These are phyloP conservation scores for Xenopus petersii DNA, from an alignment of 2,797 vertebrate species.

Conservation along the genomic window DNA sequence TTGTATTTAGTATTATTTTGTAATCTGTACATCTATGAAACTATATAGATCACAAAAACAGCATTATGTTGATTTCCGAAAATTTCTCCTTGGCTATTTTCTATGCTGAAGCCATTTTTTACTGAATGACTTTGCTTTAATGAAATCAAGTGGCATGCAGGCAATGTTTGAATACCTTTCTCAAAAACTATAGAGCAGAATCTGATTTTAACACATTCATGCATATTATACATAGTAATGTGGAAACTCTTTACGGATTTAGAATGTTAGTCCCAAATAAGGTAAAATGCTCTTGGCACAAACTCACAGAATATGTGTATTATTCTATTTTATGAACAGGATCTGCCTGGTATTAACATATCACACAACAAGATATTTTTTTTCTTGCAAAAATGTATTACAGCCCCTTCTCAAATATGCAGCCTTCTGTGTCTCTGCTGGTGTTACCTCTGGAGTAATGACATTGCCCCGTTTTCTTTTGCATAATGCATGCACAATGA, in stretches of 20 bases:
- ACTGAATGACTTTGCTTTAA: too few species aligned
- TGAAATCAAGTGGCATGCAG: too few species aligned
- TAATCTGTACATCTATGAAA: too few species aligned
- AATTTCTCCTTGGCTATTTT: too few species aligned
- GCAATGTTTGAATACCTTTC: background rate
- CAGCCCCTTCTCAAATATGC: constrained; percentile 35
- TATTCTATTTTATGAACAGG: constrained; percentile 33
- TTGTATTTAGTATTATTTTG: too few species aligned
- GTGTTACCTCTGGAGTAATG: constrained; percentile 41
- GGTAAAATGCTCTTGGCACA: constrained; percentile 28
- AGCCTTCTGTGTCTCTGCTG: constrained; percentile 31
- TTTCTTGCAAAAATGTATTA: constrained; percentile 1
- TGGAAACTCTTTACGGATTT: constrained; percentile 18
- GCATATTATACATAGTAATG: constrained; percentile 22
- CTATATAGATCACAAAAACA: too few species aligned
- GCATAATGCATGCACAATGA: constrained; percentile 44
- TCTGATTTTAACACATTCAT: constrained; percentile 23
- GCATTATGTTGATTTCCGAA: too few species aligned
- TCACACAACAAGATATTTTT: constrained; percentile 42
- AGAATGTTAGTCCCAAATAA: constrained; percentile 28
- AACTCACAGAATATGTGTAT: constrained; percentile 27
- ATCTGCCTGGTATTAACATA: constrained; percentile 40
- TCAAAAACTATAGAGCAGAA: background rate
- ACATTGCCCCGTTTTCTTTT: constrained; percentile 35
- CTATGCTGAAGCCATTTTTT: too few species aligned